Conservation (phyloP, 2,797 vertebrate genomes). For the Tokudaia muenninki region DNA sequence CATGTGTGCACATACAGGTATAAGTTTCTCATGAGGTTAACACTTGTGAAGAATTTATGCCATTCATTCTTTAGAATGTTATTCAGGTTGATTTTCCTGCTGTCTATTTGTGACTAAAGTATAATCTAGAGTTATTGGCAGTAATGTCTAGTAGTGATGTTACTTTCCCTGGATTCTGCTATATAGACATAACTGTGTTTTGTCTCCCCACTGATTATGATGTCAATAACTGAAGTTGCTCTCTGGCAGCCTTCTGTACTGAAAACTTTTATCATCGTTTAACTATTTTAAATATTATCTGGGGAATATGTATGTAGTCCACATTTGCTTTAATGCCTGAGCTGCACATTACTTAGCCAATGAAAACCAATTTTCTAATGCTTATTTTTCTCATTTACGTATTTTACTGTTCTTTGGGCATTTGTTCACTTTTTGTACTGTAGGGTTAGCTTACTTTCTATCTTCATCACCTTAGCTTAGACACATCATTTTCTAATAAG, state of each 20-base stretch:
- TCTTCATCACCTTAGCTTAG: neutral
- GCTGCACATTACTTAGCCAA: neutral
- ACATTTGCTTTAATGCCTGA: neutral
- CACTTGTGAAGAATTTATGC: neutral
- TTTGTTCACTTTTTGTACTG: neutral
- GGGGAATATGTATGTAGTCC: neutral
- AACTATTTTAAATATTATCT: neutral
- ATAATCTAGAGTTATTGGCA: neutral
- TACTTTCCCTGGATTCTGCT: neutral
- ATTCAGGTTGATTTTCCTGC: neutral
- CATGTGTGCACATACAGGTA: too few relatives aligned
- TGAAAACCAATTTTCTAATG: neutral
- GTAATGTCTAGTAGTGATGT: neutral
- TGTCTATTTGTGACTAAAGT: conserved; percentile 17
- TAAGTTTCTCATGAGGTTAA: neutral
- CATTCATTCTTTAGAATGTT: neutral
- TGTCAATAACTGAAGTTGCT: neutral
- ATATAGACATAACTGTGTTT: neutral
- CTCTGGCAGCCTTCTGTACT: neutral
- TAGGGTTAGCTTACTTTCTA: neutral
- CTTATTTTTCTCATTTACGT: neutral
- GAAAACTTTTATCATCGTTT: neutral
- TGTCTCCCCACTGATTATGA: neutral
- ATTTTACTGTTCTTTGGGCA: neutral
- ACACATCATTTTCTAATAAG: neutral